Percentiles rank a stretch among this genome's conserved stretches.
Evolutionary conservation across 2,888 invertebrate species (phyloP).

Genomic region (Caenorhabditis sp.): DNA sequence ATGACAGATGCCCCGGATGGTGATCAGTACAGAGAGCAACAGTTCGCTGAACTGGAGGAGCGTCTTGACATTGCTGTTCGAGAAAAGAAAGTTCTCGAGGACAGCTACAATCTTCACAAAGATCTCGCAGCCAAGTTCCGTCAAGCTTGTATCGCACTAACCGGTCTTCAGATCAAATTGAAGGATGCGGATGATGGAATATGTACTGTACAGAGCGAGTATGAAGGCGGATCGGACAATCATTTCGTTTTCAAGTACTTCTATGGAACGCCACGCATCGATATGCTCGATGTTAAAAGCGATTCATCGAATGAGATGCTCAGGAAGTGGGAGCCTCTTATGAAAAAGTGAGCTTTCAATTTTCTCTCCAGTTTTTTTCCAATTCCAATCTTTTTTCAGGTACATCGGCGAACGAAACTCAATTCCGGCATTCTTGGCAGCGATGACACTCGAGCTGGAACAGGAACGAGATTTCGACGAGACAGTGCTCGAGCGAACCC

Average conservation of each 20-base stretch:
- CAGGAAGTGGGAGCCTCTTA: conserved; percentile 60
- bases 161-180: conserved; percentile 72
- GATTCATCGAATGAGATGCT: conserved; percentile 48
- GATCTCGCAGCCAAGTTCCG: conserved; percentile 64
- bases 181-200: conserved; percentile 69
- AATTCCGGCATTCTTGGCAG: conserved; percentile 71
- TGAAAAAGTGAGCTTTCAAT: conserved; percentile 64
- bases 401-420: conserved; percentile 72
- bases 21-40: conserved; percentile 45
- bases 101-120: conserved; percentile 58
- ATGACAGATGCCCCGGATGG: conserved; percentile 32
- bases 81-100: conserved; percentile 61
- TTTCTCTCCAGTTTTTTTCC: too few species aligned
- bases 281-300: conserved; percentile 62
- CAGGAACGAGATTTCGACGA: conserved; percentile 66
- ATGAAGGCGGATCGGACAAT: conserved; percentile 51
- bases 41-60: conserved; percentile 53
- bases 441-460: conserved; percentile 66
- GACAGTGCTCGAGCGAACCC: conserved; percentile 65
- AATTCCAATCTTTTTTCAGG: conserved; percentile 60
- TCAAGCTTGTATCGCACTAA: conserved; percentile 65
- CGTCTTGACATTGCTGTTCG: conserved; percentile 37
- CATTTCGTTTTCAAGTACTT: conserved; percentile 68
- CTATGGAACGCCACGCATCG: conserved; percentile 54
- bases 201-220: conserved; percentile 68